phyloP scores from a whole-genome alignment of 1,140 invertebrate genomes.

The Drosophila yakuba region DNA sequence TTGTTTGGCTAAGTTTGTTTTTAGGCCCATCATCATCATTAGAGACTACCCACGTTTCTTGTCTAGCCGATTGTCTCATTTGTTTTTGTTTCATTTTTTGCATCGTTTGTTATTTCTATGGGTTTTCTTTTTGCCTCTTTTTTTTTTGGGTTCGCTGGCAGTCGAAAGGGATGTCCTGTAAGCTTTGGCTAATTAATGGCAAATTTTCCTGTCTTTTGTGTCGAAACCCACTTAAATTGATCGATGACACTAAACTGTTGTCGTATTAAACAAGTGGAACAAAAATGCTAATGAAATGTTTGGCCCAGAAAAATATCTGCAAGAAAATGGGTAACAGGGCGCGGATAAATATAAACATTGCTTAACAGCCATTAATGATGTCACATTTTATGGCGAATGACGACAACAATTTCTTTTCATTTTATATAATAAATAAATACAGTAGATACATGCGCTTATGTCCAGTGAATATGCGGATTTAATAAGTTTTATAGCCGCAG shows the following conservation, averaged over 20 bases:
- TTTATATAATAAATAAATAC: not conserved
- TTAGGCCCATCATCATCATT: conserved; percentile 61
- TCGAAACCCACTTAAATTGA: conserved; percentile 54
- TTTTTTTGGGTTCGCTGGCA: conserved; percentile 3
- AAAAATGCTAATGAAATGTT: conserved; percentile 36
- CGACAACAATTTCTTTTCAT: too few species aligned
- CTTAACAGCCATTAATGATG: conserved; percentile 3
- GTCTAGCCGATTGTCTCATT: conserved; percentile 43
- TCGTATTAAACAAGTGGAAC: conserved; percentile 46
- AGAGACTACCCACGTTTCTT: conserved; percentile 54
- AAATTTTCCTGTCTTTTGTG: conserved; percentile 55
- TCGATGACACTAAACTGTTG: conserved; percentile 70
- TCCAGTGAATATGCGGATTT: conserved; percentile 12
- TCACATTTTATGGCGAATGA: not conserved
- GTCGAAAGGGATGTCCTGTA: conserved; percentile 44
- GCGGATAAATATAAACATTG: conserved; percentile 5
- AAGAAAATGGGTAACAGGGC: not conserved
- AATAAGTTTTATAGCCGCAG: conserved; percentile 31
- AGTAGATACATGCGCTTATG: not conserved
- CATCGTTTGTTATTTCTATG: conserved; percentile 41
- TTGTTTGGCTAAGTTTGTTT: conserved; percentile 42
- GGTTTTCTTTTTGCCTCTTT: conserved; percentile 9
- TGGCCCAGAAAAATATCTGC: conserved; percentile 11
- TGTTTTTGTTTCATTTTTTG: conserved; percentile 25
- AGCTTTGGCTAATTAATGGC: conserved; percentile 74